These are phyloP conservation scores for Xiphydria camelus DNA, from an alignment of 2,888 invertebrate species.

Conservation along the genomic window DNA sequence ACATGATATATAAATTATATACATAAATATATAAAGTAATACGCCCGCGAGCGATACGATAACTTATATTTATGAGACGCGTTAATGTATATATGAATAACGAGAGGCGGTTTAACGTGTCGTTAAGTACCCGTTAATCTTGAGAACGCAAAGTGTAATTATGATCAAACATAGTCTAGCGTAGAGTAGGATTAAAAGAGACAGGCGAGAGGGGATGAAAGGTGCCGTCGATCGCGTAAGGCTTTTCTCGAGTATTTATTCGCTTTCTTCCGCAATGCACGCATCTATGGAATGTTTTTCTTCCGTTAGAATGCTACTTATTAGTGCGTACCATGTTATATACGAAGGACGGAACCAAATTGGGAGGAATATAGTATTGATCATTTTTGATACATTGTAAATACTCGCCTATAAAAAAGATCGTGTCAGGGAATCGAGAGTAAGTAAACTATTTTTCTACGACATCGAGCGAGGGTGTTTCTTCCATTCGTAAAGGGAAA, in stretches of 20 bases:
- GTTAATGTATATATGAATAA: conserved; percentile 42
- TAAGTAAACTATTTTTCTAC: no score
- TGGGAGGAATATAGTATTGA: no score
- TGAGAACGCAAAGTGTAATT: conserved; percentile 33
- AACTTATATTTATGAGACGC: conserved; percentile 46
- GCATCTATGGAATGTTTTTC: no score
- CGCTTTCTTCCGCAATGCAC: no score
- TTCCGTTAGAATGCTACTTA: no score
- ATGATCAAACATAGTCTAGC: conserved; percentile 30
- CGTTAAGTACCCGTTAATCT: conserved; percentile 26
- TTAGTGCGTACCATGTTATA: no score
- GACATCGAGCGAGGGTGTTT: no score
- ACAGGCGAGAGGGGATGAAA: neutral
- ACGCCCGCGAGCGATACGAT: conserved; percentile 30
- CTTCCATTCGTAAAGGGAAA: no score
- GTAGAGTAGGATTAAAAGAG: conserved; percentile 17
- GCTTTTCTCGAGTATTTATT: neutral
- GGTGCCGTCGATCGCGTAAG: neutral
- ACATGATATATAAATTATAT: conserved; percentile 27
- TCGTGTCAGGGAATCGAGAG: no score
- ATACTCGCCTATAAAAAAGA: no score
- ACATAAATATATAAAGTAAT: conserved; percentile 7
- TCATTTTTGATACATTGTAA: no score
- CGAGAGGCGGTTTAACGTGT: conserved; percentile 25
- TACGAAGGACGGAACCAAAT: no score